Evolutionary conservation across 2,113 vertebrate genomes (phyloP), one percentile per base, ranked within the genome.

Genomic region (Nipponia nippon): DNA sequence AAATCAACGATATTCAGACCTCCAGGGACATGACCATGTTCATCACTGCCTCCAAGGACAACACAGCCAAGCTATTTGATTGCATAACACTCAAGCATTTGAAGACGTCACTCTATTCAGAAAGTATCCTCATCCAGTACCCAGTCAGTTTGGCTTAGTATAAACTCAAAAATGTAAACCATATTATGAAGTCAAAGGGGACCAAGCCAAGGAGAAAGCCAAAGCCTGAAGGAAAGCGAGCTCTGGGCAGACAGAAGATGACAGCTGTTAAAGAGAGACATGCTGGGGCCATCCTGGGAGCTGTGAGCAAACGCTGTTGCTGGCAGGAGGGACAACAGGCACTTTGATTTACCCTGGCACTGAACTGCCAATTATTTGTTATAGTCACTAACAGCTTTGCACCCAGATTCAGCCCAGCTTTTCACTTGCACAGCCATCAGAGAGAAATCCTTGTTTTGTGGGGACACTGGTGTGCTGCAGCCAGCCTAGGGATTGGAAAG

Each of bases 1-100:
- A 99, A 71, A 99, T 99, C 98, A 99, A 99, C 1, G 99, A 99
- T 97, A 99, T 99, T 85, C 99, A 99, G 98, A 95, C 99, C 7
- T 99, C 99, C 14, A 97, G 99, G 12, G 40, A 42, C 40, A 42
- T 42, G 40, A 42, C 40, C 40, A 42, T 42, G 40, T 42, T 42
- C 40, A 42, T 42, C 40, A 42, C 40, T 42, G 40, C 40, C 40
- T 42, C 40, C 40, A 42, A 42, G 40, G 40, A 42, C 40, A 42
- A 42, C 40, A 42, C 40, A 42, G 40, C 40, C 40, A 42, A 42
- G 40, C 40, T 42, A 42, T 42, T 42, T 42, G 40, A 42, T 42
- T 42, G 40, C 40, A 42, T 12, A 42, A 42, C 40, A 42, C 40
- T 42, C 40, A 42, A 42, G 40, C 40, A 42, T 42, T 42, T 42